Percentiles rank a stretch among this genome's conserved stretches.
Conservation (phyloP, 1,140 invertebrate genomes). For the Drosophila sulfurigaster region DNA sequence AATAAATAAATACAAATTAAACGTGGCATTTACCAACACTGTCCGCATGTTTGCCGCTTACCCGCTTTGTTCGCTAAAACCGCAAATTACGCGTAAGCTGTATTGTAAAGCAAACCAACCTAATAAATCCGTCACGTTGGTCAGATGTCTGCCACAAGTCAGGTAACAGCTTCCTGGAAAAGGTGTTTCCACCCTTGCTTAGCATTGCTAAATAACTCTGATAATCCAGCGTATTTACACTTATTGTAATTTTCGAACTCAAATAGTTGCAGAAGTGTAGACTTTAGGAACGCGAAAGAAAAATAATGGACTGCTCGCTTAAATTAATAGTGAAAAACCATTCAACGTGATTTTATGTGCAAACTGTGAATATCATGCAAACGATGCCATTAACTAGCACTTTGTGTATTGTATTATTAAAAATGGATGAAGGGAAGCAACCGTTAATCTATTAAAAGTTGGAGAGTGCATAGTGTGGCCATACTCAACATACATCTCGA, state of each 20-base stretch:
- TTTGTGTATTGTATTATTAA: constrained; percentile 35
- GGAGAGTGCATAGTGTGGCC: constrained; percentile 48
- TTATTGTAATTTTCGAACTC: constrained; percentile 61
- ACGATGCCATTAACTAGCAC: constrained; percentile 31
- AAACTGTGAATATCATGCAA: constrained; percentile 2
- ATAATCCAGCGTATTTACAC: constrained; percentile 59
- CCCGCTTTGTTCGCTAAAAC: constrained; percentile 45
- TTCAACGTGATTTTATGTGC: background rate
- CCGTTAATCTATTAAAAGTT: constrained; percentile 76
- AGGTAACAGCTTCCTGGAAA: background rate
- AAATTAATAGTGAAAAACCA: background rate
- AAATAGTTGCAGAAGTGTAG: background rate
- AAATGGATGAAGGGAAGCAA: constrained; percentile 51
- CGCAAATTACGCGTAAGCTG: constrained; percentile 70
- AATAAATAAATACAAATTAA: constrained; percentile 17
- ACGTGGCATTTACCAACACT: constrained; percentile 16
- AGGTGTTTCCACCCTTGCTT: constrained; percentile 2
- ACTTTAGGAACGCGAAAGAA: background rate
- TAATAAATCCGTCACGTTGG: constrained; percentile 73
- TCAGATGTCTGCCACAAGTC: background rate
- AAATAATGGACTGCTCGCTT: background rate
- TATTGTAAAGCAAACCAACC: constrained; percentile 49
- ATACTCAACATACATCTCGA: constrained; percentile 9
- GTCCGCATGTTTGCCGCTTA: constrained; percentile 5
- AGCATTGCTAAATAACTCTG: constrained; percentile 39